These are phyloP conservation scores for Coptodon rendalli DNA, from an alignment of 2,113 vertebrate species.

Conservation along the genomic window DNA sequence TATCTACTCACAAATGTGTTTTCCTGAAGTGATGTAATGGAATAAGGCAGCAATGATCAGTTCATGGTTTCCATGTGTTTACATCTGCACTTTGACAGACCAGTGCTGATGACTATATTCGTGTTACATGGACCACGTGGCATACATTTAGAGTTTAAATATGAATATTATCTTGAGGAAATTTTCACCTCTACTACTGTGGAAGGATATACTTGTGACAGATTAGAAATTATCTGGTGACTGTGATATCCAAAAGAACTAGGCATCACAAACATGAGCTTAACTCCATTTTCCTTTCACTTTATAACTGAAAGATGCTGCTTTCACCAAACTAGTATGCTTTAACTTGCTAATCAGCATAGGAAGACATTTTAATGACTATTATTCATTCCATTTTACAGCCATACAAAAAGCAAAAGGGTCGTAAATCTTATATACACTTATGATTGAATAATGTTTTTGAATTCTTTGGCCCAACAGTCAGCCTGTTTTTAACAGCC, in stretches of 20 bases:
- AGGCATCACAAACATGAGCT: background rate
- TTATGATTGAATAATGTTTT: background rate
- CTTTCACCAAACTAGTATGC: background rate
- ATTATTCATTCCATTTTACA: background rate
- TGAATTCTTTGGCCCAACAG: background rate
- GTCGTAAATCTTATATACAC: background rate
- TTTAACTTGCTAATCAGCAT: background rate
- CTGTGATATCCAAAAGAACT: background rate
- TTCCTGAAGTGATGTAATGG: background rate
- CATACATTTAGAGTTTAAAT: background rate
- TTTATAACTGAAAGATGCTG: background rate
- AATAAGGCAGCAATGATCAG: background rate
- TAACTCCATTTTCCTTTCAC: background rate
- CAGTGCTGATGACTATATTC: background rate
- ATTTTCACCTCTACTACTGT: background rate
- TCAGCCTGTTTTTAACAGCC: background rate
- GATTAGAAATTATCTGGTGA: background rate
- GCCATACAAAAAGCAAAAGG: background rate
- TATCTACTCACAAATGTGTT: background rate
- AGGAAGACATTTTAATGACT: background rate
- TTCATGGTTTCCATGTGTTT: background rate
- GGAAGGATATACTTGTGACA: background rate
- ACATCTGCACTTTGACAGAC: background rate
- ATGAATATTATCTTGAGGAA: background rate
- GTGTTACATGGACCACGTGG: background rate